These are phyloP conservation scores for Indicator maculatus DNA, from an alignment of 2,113 vertebrate genomes.

Conservation along the genomic window DNA sequence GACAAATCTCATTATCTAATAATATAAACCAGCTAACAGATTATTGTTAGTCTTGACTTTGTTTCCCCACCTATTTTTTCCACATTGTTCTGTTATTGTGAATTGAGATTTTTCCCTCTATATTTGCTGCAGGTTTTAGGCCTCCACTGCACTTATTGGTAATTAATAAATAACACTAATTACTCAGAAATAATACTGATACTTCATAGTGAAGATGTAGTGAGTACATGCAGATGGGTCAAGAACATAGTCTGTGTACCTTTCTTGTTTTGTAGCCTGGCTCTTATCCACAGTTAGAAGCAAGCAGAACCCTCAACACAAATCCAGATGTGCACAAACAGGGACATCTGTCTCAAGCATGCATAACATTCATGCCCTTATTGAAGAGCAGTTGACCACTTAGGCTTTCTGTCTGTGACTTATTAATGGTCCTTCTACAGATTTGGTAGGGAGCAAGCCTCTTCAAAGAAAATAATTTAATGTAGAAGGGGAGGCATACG, in stretches of 20 bases:
- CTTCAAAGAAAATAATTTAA: neutral
- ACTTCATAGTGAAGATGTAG: neutral
- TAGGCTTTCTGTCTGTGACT: neutral
- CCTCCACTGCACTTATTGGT: neutral
- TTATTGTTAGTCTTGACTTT: neutral
- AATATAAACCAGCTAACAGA: neutral
- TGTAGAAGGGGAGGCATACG: neutral
- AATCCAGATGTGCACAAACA: slow-evolving; percentile 11
- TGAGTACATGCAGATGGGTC: neutral
- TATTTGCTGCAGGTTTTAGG: neutral
- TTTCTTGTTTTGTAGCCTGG: neutral
- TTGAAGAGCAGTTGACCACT: neutral
- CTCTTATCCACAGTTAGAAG: neutral
- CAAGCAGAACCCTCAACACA: neutral
- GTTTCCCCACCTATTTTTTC: neutral
- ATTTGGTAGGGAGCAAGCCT: neutral
- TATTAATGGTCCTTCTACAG: neutral
- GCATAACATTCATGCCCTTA: neutral
- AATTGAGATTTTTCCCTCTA: neutral
- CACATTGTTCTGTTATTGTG: neutral
- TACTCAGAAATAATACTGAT: neutral
- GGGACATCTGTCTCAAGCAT: neutral
- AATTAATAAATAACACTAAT: neutral
- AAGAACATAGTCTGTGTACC: neutral
- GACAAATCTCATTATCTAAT: neutral